A percentile compares a stretch with the other conserved stretches of the same genome.
These are phyloP conservation scores for Adineta ricciae DNA, from an alignment of 2,888 invertebrate species.

Conservation along the genomic window DNA sequence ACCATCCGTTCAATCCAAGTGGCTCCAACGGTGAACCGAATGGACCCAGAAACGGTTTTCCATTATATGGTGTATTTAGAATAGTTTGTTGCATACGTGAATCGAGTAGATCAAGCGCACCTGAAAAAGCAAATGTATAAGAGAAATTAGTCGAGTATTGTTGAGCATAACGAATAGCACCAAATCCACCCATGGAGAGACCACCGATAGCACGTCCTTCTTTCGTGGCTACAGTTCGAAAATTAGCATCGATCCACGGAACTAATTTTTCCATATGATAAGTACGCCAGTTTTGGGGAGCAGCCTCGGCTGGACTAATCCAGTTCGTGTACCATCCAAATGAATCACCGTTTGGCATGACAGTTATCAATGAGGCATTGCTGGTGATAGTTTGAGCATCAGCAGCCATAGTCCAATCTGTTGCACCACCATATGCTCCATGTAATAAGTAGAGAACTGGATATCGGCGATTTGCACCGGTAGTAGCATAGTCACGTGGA, in stretches of 20 bases:
- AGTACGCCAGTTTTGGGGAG: neutral
- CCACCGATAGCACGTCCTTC: neutral
- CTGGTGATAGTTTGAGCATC: neutral
- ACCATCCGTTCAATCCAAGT: neutral
- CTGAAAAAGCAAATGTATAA: neutral
- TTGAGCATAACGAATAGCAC: constrained; percentile 4
- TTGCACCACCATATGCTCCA: no score
- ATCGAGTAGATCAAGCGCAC: neutral
- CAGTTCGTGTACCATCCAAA: neutral
- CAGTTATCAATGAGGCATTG: neutral
- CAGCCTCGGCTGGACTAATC: neutral
- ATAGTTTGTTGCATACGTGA: neutral
- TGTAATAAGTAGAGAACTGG: neutral
- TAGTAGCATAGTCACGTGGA: no score
- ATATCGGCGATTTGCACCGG: neutral
- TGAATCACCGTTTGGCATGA: neutral
- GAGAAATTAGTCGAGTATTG: neutral
- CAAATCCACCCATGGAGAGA: neutral
- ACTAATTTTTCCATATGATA: constrained; percentile 1
- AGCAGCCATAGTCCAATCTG: no score
- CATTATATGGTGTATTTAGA: neutral
- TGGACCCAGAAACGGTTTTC: neutral
- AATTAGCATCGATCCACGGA: neutral
- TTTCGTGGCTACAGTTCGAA: neutral
- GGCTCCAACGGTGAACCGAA: neutral